A percentile compares a stretch with the other conserved stretches of the same genome.
These are phyloP conservation scores for Thereva unica DNA, from an alignment of 2,888 invertebrate genomes.

Conservation along the genomic window DNA sequence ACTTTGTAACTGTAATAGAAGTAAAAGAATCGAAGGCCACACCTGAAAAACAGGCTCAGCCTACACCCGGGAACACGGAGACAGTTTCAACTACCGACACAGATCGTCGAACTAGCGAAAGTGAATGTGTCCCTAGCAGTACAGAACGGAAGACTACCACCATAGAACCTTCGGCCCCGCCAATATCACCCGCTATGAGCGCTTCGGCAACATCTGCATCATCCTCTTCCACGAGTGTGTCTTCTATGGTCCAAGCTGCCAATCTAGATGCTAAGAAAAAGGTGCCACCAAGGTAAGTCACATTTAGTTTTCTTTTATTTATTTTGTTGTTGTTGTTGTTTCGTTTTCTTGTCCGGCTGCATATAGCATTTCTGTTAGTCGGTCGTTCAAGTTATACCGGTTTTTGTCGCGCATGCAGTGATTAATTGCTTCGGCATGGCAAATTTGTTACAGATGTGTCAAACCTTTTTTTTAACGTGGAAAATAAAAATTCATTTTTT, in stretches of 20 bases:
- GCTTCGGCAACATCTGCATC: slow-evolving; percentile 43
- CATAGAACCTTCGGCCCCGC: slow-evolving; percentile 53
- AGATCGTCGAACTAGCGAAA: slow-evolving; percentile 42
- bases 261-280: slow-evolving; percentile 65
- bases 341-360: slow-evolving; percentile 5
- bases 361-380: slow-evolving; percentile 16
- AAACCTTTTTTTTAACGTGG: background rate
- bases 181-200: slow-evolving; percentile 53
- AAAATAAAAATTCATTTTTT: background rate
- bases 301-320: slow-evolving; percentile 4
- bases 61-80: slow-evolving; percentile 7
- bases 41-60: slow-evolving; percentile 36
- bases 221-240: slow-evolving; percentile 37
- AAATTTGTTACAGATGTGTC: slow-evolving; percentile 12
- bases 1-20: slow-evolving; percentile 88
- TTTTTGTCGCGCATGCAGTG: slow-evolving; percentile 8
- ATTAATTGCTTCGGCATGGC: slow-evolving; percentile 22
- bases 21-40: slow-evolving; percentile 75
- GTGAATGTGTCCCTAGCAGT: slow-evolving; percentile 45
- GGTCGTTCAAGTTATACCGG: slow-evolving; percentile 7
- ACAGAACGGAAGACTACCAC: slow-evolving; percentile 50
- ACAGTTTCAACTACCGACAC: background rate
- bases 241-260: slow-evolving; percentile 41
- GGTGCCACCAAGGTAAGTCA: slow-evolving; percentile 67
- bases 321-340: background rate